Base-by-base conservation (phyloP, 2,888 invertebrate species). In the Spodoptera littoralis region DNA sequence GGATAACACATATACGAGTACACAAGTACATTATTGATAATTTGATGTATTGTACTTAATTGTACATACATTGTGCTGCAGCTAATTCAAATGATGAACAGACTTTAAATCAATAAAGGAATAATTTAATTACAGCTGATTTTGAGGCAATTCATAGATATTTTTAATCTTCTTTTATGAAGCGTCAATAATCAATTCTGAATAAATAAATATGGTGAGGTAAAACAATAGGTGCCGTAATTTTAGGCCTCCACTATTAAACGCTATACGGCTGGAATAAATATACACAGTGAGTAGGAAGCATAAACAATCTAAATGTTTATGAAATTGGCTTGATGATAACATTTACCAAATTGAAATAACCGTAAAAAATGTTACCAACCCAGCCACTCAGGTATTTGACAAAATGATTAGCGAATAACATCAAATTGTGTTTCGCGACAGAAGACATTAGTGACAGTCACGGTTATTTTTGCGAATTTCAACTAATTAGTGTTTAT, bases 401-500 rank as follows among this genome's bases (percentile, higher is more conserved):
- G 48, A 60, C 42, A 43, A 52, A 8, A 43, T 48, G 43, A 49
- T 18, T 22, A 13, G 45, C 30, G 9, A 13, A 48, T 36, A 4
- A 46, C 46, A 41, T 55, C 2, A 43, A 30, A 51, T 13, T 43
- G 13, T 2, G 50, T 18, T 11, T 48, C 45, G 48, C 27, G 60
- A 52, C 48, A 61, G 13, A 48, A 55, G 47, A 68, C 48, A 54
- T 70, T 67, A 42, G 42, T 36, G 49, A 53, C 53, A 74, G 22
- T 24, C 61, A 54, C 49, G 53, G 50, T 30, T 36, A 50, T 69
- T 55, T 51, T 48, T 30, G 49, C 12, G 46, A 61, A 69, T 52
- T 60, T 60, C 13, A 42, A 43, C 46, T 70, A 67, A 66, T 77
- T 80, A 74, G 69, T 22, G 30, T 53, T 27, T 70, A 75, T 65